A percentile compares a stretch with the other conserved stretches of the same genome.
Evolutionary conservation across 1,140 invertebrate species (phyloP).

Genomic region (Bombus terrestris): DNA sequence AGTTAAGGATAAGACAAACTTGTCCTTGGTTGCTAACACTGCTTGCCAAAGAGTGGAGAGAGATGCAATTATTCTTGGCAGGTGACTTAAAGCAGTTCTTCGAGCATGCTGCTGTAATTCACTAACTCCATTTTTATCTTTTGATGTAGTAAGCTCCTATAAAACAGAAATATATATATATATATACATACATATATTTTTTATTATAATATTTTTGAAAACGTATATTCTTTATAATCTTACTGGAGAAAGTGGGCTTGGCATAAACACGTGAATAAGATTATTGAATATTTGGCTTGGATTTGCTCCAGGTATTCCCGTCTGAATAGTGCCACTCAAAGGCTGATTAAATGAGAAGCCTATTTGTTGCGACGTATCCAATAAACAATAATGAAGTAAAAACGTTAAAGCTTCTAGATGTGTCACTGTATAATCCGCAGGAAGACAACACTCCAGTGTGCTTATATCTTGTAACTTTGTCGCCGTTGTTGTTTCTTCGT

Average conservation of each 20-base stretch:
- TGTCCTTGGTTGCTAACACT: slow-evolving; percentile 82
- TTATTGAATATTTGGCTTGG: slow-evolving; percentile 91
- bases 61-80: slow-evolving; percentile 92
- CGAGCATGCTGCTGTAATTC: slow-evolving; percentile 86
- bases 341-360: slow-evolving; percentile 86
- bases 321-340: slow-evolving; percentile 79
- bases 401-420: slow-evolving; percentile 92
- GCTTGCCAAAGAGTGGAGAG: slow-evolving; percentile 92
- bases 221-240: slow-evolving; percentile 46
- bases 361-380: slow-evolving; percentile 88
- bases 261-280: slow-evolving; percentile 90
- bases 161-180: slow-evolving; percentile 26
- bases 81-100: slow-evolving; percentile 89
- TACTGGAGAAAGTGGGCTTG: slow-evolving; percentile 81
- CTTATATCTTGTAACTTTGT: slow-evolving; percentile 75
- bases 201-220: neutral
- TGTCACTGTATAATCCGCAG: slow-evolving; percentile 91
- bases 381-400: slow-evolving; percentile 92
- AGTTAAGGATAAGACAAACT: slow-evolving; percentile 69
- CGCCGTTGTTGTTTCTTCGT: slow-evolving; percentile 64
- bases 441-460: slow-evolving; percentile 81
- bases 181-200: neutral
- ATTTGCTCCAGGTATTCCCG: slow-evolving; percentile 83
- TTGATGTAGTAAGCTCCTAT: slow-evolving; percentile 67
- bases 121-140: slow-evolving; percentile 74